phyloP scores from a whole-genome alignment of 2,888 invertebrate species.

The Rotaria magnacalcarata region DNA sequence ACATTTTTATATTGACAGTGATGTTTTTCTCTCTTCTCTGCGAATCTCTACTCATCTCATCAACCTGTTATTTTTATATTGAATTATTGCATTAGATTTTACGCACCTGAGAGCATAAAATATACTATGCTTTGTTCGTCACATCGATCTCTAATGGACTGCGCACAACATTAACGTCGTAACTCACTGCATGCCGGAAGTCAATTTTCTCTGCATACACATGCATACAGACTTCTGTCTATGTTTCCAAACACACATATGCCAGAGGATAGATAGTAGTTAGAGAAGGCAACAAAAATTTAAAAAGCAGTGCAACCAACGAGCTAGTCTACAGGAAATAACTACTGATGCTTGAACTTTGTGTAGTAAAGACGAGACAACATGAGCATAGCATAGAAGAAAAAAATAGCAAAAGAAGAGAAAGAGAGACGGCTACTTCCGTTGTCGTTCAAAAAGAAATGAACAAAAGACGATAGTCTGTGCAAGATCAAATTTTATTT shows the following conservation, averaged over 20 bases:
- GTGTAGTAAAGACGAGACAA: neutral
- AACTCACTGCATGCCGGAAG: neutral
- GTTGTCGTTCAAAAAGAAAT: neutral
- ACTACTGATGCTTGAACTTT: constrained; percentile 16
- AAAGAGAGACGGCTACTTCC: neutral
- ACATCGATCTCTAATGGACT: neutral
- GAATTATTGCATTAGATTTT: neutral
- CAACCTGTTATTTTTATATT: neutral
- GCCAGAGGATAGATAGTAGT: neutral
- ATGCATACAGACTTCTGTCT: neutral
- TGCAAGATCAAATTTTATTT: neutral
- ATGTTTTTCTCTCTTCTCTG: neutral
- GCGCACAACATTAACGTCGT: neutral
- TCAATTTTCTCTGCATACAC: neutral
- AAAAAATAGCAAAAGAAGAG: neutral
- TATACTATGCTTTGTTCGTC: neutral
- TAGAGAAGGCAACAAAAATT: neutral
- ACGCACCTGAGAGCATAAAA: neutral
- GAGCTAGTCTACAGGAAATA: neutral
- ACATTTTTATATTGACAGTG: neutral
- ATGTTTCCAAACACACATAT: neutral
- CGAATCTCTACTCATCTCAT: neutral
- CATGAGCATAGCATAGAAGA: neutral
- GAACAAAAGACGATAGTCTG: neutral
- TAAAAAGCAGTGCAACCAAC: neutral